Conservation (phyloP, 2,797 vertebrate species). For the Tachyglossus aculeatus region DNA sequence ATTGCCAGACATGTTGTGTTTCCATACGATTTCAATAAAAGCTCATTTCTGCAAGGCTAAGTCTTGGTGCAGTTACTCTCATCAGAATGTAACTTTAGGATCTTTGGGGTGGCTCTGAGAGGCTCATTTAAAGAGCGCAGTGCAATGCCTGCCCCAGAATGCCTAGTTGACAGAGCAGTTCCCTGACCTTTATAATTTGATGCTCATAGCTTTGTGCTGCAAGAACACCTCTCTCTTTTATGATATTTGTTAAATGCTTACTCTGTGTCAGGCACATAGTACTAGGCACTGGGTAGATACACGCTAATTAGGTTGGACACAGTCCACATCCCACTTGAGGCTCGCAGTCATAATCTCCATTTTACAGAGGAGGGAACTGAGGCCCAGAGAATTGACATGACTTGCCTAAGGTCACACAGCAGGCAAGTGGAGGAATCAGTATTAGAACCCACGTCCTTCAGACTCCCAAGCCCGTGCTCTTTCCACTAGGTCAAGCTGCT, state of each 20-base stretch:
- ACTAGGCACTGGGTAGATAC: neutral
- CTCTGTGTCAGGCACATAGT: neutral
- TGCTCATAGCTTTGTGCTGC: conserved; percentile 27
- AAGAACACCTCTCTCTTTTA: neutral
- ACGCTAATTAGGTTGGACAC: neutral
- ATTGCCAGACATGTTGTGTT: too few relatives aligned
- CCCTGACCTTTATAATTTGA: conserved; percentile 30
- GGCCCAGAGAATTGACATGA: too few relatives aligned
- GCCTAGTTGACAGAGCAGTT: conserved; percentile 25
- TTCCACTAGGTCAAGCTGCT: too few relatives aligned
- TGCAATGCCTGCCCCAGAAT: conserved; percentile 40
- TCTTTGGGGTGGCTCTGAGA: neutral
- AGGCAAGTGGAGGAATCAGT: too few relatives aligned
- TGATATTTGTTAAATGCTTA: neutral
- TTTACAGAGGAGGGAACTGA: too few relatives aligned
- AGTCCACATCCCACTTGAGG: neutral
- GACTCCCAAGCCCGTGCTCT: too few relatives aligned
- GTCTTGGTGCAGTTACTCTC: neutral
- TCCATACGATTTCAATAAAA: neutral
- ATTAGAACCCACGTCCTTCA: too few relatives aligned
- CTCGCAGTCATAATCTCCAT: neutral
- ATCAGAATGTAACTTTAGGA: conserved; percentile 9
- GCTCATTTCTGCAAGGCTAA: neutral
- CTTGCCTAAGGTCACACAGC: too few relatives aligned
- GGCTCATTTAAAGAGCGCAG: conserved; percentile 42